Evolutionary conservation across 2,888 invertebrate species (phyloP).

Genomic region (Mimachlamys varia): DNA sequence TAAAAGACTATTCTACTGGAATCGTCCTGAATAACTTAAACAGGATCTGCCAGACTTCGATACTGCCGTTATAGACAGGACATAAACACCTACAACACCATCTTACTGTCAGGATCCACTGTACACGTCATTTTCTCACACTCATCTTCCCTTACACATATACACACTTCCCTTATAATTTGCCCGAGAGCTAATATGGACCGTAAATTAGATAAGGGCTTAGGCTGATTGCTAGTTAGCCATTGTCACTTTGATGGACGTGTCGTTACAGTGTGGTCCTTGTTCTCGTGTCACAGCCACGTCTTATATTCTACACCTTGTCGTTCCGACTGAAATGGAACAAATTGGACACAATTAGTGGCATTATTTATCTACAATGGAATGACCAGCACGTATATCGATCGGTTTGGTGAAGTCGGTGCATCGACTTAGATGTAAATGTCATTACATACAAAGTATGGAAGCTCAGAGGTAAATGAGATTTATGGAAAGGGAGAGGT

Average conservation of each 20-base stretch:
- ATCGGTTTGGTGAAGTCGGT: constrained; percentile 12
- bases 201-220: constrained; percentile 14
- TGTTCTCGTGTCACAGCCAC: background rate
- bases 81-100: too few relatives aligned
- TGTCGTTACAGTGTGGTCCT: background rate
- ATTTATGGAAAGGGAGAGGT: background rate
- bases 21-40: too few relatives aligned
- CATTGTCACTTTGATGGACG: constrained; percentile 16
- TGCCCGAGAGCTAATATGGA: background rate
- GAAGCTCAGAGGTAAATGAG: background rate
- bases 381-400: background rate
- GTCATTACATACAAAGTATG: background rate
- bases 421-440: background rate
- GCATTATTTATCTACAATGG: background rate
- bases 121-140: too few relatives aligned
- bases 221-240: background rate
- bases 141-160: background rate
- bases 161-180: background rate
- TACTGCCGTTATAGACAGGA: background rate
- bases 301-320: background rate
- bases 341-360: constrained; percentile 29
- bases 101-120: too few relatives aligned
- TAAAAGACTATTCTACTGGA: too few relatives aligned
- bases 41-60: too few relatives aligned
- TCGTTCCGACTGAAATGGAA: constrained; percentile 7